phyloP scores from a whole-genome alignment of 2,888 invertebrate genomes.

The Agonopterix alstromeriana region DNA sequence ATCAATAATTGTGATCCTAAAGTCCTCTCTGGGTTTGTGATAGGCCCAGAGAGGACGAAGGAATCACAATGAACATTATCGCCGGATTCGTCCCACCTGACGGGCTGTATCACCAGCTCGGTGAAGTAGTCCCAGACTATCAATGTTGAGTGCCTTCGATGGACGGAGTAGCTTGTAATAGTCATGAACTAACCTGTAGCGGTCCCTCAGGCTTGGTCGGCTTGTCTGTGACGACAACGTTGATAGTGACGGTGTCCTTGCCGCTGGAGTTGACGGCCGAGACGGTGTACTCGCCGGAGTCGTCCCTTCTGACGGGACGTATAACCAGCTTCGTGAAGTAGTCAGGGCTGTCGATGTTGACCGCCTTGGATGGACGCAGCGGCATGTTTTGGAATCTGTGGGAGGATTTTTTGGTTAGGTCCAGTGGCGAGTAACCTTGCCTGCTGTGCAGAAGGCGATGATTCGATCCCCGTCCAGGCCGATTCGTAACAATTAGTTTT shows the following conservation, averaged over 20 bases:
- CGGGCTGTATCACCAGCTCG: slow-evolving; percentile 88
- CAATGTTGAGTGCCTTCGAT: slow-evolving; percentile 85
- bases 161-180: slow-evolving; percentile 80
- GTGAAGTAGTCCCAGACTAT: slow-evolving; percentile 93
- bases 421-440: no score
- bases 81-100: slow-evolving; percentile 88
- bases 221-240: slow-evolving; percentile 91
- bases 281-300: slow-evolving; percentile 92
- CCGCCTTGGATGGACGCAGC: slow-evolving; percentile 80
- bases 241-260: slow-evolving; percentile 88
- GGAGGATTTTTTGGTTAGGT: background rate
- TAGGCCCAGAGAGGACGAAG: no score
- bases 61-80: slow-evolving; percentile 45
- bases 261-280: slow-evolving; percentile 92
- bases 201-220: slow-evolving; percentile 94
- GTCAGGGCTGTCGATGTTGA: slow-evolving; percentile 88
- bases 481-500: no score
- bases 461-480: no score
- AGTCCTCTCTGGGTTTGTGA: no score
- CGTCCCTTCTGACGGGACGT: slow-evolving; percentile 86
- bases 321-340: slow-evolving; percentile 92
- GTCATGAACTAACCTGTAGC: slow-evolving; percentile 76
- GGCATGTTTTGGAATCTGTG: slow-evolving; percentile 86
- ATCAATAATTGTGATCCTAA: no score
- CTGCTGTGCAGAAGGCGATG: no score